A percentile compares a stretch with the other conserved stretches of the same genome.
phyloP scores from a whole-genome alignment of 1,140 invertebrate genomes.

The Cydia fagiglandana region DNA sequence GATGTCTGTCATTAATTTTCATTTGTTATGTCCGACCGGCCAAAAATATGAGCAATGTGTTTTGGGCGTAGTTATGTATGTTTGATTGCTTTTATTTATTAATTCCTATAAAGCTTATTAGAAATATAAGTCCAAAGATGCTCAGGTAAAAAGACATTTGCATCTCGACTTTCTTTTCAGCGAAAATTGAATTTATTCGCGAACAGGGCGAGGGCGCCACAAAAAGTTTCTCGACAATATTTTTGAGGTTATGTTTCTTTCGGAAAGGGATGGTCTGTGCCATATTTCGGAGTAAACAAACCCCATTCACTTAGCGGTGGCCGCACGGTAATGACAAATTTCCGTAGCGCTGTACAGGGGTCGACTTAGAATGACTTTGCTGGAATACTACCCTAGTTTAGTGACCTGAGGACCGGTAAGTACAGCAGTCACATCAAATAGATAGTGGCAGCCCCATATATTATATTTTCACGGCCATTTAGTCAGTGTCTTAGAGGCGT shows the following conservation, averaged over 20 bases:
- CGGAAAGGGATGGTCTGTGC: not conserved
- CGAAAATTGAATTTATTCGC: not conserved
- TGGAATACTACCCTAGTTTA: constrained; percentile 2
- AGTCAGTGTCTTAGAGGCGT: too few relatives aligned
- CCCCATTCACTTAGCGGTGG: not conserved
- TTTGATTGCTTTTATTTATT: too few relatives aligned
- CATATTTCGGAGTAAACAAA: not conserved
- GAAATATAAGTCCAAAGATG: too few relatives aligned
- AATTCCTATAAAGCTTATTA: too few relatives aligned
- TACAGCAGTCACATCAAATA: too few relatives aligned
- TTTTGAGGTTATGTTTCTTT: not conserved
- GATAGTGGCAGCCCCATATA: too few relatives aligned
- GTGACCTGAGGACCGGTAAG: not conserved
- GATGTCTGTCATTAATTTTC: not conserved
- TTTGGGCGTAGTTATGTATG: too few relatives aligned
- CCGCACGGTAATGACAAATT: not conserved
- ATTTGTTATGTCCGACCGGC: not conserved
- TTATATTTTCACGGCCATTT: too few relatives aligned
- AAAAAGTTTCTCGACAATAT: not conserved
- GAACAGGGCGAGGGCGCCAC: too few relatives aligned
- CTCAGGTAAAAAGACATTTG: too few relatives aligned
- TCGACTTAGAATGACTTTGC: not conserved
- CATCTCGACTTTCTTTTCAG: too few relatives aligned
- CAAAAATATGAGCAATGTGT: too few relatives aligned
- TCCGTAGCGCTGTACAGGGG: not conserved